Percentiles rank a stretch among this genome's conserved stretches.
These are phyloP conservation scores for Hypotaenidia philippensis DNA, from an alignment of 2,797 vertebrate genomes.

Conservation along the genomic window DNA sequence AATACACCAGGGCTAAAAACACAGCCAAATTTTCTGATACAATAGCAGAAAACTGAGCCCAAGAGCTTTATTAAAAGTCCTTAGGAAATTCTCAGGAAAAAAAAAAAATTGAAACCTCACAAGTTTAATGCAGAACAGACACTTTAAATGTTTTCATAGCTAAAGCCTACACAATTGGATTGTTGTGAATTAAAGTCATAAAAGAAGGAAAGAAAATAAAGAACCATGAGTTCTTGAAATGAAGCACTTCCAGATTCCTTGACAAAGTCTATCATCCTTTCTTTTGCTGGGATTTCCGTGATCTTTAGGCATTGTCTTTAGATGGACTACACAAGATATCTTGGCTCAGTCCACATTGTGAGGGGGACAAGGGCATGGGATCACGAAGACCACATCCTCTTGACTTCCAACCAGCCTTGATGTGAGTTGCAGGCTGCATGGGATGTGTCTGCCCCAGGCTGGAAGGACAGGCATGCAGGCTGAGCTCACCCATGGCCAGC, in stretches of 20 bases:
- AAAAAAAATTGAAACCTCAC: neutral
- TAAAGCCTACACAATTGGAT: neutral
- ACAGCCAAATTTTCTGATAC: neutral
- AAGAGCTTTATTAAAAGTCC: neutral
- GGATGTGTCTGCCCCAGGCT: fast-evolving
- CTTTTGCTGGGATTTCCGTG: neutral
- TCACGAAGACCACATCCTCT: neutral
- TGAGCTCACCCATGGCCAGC: neutral
- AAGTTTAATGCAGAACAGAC: neutral
- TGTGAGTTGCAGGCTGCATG: neutral
- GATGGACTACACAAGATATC: neutral
- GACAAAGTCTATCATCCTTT: neutral
- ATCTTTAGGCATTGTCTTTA: neutral
- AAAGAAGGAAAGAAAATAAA: neutral
- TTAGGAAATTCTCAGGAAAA: neutral
- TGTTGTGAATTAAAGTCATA: neutral
- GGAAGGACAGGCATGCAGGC: neutral
- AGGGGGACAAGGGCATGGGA: neutral
- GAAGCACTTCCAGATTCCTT: neutral
- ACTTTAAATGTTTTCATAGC: neutral
- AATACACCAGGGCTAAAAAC: neutral
- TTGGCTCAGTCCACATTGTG: neutral
- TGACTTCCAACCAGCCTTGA: neutral
- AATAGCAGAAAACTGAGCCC: neutral
- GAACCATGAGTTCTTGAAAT: neutral